These are phyloP conservation scores for Peromyscus attwateri DNA, from an alignment of 2,797 vertebrate genomes.

Conservation along the genomic window DNA sequence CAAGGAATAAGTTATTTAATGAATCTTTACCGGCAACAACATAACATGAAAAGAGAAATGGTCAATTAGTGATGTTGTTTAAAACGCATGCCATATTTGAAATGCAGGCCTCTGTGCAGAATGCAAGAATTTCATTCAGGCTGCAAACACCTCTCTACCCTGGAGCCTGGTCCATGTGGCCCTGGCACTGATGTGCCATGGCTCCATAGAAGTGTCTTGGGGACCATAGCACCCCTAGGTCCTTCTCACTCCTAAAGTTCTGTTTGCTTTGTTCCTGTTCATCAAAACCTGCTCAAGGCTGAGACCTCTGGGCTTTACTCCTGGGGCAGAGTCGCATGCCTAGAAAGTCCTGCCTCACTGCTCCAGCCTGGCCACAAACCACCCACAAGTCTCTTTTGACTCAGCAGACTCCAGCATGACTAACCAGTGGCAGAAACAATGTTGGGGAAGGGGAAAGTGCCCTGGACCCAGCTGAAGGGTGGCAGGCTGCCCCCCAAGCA, in stretches of 20 bases:
- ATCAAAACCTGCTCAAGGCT: background rate
- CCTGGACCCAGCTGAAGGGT: constrained; percentile 16
- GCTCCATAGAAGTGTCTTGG: background rate
- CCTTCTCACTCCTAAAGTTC: background rate
- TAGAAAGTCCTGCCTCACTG: constrained; percentile 80
- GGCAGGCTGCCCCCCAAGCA: background rate
- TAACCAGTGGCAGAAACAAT: constrained; percentile 65
- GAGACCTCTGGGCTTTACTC: background rate
- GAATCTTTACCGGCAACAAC: constrained; percentile 48
- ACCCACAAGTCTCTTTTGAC: constrained; percentile 79
- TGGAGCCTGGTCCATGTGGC: background rate
- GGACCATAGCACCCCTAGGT: background rate
- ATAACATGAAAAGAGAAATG: constrained; percentile 26
- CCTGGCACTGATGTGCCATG: background rate
- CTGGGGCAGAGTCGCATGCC: constrained; percentile 59
- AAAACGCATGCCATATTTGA: background rate
- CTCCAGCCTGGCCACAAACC: constrained; percentile 82
- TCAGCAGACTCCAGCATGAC: constrained; percentile 78
- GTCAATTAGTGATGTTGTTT: background rate
- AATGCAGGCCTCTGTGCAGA: background rate
- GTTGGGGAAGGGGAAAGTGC: constrained; percentile 36
- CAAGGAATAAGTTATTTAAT: constrained; percentile 12
- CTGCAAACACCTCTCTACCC: background rate
- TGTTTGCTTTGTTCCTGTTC: background rate
- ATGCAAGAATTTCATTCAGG: too few species aligned